Evolutionary conservation across 2,888 invertebrate genomes (phyloP).

Genomic region (Schizaphis graminum): DNA sequence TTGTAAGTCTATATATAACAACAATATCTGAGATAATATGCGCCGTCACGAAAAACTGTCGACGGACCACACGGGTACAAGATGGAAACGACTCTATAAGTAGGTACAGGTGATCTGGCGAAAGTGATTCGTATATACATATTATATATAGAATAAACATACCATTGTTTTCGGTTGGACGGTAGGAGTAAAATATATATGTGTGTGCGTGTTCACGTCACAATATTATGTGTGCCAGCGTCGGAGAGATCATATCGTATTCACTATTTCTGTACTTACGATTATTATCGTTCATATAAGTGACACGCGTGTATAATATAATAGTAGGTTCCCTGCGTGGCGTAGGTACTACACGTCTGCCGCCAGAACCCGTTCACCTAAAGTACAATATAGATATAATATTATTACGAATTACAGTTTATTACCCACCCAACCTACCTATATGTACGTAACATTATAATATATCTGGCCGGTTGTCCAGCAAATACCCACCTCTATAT

Average conservation of each 20-base stretch:
- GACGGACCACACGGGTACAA: not conserved
- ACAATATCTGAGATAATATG: not conserved
- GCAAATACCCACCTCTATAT: not conserved
- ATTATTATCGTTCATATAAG: not conserved
- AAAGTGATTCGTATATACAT: not conserved
- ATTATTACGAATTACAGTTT: not conserved
- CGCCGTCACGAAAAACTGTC: not conserved
- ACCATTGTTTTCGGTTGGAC: not conserved
- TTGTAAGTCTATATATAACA: not conserved
- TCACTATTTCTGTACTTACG: not conserved
- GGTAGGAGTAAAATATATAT: not conserved
- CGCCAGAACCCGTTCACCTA: not conserved
- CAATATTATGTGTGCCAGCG: not conserved
- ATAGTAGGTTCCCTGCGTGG: not conserved
- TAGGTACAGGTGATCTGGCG: not conserved
- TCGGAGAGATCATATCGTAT: constrained; percentile 3
- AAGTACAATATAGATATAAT: not conserved
- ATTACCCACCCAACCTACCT: not conserved
- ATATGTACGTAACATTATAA: not conserved
- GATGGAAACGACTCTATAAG: not conserved
- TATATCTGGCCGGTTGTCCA: not conserved
- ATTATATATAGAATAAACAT: not conserved
- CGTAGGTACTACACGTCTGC: not conserved
- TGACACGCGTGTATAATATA: not conserved
- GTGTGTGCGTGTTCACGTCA: not conserved